Conservation (phyloP, 2,888 invertebrate species). For the Agrochola macilenta region DNA sequence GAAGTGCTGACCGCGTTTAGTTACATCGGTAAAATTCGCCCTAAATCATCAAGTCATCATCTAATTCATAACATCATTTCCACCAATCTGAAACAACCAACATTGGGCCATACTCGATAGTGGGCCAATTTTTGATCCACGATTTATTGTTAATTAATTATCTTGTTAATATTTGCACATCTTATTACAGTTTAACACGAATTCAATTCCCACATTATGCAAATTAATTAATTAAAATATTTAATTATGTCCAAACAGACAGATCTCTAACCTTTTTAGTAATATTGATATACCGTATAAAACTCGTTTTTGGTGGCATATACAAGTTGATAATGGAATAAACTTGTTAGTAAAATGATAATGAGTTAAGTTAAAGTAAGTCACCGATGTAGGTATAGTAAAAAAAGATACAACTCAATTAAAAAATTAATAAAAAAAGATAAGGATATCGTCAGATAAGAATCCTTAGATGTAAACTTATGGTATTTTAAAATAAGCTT, state of each 20-base stretch:
- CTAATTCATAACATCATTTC: not conserved
- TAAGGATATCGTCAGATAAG: constrained; percentile 16
- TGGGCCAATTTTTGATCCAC: constrained; percentile 7
- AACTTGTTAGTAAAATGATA: constrained; percentile 4
- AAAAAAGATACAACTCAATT: constrained; percentile 45
- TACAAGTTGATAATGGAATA: constrained; percentile 27
- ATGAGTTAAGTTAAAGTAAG: constrained; percentile 31
- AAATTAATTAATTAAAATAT: constrained; percentile 44
- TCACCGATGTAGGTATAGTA: constrained; percentile 12
- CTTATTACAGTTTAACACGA: not conserved
- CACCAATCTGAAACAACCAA: not conserved
- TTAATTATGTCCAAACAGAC: constrained; percentile 27
- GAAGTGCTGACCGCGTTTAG: too few relatives aligned
- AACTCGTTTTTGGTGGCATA: constrained; percentile 15
- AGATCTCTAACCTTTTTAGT: constrained; percentile 13
- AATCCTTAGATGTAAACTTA: constrained; percentile 8
- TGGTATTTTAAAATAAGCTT: constrained; percentile 5
- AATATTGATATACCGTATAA: constrained; percentile 6
- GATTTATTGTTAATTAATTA: constrained; percentile 34
- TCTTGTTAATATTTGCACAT: constrained; percentile 30
- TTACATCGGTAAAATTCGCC: too few relatives aligned
- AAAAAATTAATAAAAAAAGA: constrained; percentile 41
- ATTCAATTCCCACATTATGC: constrained; percentile 35
- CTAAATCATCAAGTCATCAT: too few relatives aligned
- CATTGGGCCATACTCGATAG: not conserved